A percentile compares a stretch with the other conserved stretches of the same genome.
phyloP scores from a whole-genome alignment of 2,888 invertebrate genomes.

The Platycnemis pennipes region DNA sequence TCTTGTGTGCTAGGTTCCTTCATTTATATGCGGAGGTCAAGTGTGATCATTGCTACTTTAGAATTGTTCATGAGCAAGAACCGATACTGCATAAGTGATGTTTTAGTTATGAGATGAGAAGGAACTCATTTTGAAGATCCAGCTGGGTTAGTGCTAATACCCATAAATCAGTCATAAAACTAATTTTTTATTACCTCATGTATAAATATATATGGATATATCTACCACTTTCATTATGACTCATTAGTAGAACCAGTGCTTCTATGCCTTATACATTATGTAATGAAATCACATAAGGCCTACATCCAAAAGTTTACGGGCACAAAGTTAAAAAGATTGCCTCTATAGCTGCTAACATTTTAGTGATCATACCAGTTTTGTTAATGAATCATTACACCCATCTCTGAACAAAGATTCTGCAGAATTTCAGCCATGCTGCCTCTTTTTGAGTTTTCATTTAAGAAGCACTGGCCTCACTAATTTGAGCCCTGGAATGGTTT shows the following conservation, averaged over 20 bases:
- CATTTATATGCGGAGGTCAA: constrained; percentile 33
- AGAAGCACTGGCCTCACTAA: constrained; percentile 51
- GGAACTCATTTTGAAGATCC: not conserved
- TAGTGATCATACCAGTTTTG: not conserved
- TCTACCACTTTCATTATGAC: constrained; percentile 21
- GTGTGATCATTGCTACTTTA: not conserved
- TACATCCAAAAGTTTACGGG: not conserved
- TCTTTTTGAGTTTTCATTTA: not conserved
- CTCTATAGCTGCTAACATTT: not conserved
- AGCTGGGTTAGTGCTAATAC: not conserved
- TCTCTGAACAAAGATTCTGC: not conserved
- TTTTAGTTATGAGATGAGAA: not conserved
- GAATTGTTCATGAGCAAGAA: not conserved
- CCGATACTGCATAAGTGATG: not conserved
- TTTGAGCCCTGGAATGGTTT: constrained; percentile 33
- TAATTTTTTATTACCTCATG: constrained; percentile 22
- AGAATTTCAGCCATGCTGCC: not conserved
- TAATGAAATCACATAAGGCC: not conserved
- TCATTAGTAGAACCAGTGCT: constrained; percentile 46
- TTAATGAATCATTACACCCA: no score
- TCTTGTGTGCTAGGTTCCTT: not conserved
- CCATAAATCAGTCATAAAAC: not conserved
- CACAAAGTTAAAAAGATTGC: not conserved
- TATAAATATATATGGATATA: not conserved
- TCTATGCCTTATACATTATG: not conserved